Base-by-base conservation (phyloP, 2,888 invertebrate species). In the Lacanobia wlatinum region DNA sequence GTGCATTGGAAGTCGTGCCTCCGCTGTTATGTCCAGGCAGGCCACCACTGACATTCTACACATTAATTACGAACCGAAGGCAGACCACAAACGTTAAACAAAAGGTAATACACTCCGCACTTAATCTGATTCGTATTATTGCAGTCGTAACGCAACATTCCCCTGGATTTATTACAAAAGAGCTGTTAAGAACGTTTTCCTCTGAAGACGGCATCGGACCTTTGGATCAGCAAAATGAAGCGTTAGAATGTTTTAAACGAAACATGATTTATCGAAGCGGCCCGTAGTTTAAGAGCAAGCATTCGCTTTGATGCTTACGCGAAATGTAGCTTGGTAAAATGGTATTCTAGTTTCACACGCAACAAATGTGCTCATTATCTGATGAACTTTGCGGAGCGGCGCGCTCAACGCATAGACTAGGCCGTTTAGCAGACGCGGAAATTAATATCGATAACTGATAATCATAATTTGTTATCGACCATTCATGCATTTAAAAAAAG, bases 301-400 rank as follows among this genome's bases (percentile, higher is more conserved):
- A 77, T 86, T 87, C 87, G 88, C 92, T 93, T 93, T 93, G 94
- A 95, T 93, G 93, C 92, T 94, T 94, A 92, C 92, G 92, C 92
- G 92, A 92, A 93, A 90, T 87, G 87, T 87, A 86, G 90, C 90
- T 91, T 94, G 94, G 94, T 94, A 91, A 93, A 94, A 94, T 95
- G 93, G 93, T 93, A 95, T 95, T 94, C 95, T 93, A 93, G 95
- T 95, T 96, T 96, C 95, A 93, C 96, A 96, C 96, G 96, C 96
- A 96, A 96, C 96, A 94, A 96, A 96, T 95, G 94, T 92, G 92
- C 90, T 91, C 90, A 91, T 93, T 96, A 96, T 96, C 96, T 93
- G 96, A 96, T 96, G 95, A 95, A 95, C 93, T 94, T 94, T 92
- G 88, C 92, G 83, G 89, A 90, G 90, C 89, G 87, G 87, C 86